These are phyloP conservation scores for Myotis daubentonii DNA, from an alignment of 2,797 vertebrate species.

Conservation along the genomic window DNA sequence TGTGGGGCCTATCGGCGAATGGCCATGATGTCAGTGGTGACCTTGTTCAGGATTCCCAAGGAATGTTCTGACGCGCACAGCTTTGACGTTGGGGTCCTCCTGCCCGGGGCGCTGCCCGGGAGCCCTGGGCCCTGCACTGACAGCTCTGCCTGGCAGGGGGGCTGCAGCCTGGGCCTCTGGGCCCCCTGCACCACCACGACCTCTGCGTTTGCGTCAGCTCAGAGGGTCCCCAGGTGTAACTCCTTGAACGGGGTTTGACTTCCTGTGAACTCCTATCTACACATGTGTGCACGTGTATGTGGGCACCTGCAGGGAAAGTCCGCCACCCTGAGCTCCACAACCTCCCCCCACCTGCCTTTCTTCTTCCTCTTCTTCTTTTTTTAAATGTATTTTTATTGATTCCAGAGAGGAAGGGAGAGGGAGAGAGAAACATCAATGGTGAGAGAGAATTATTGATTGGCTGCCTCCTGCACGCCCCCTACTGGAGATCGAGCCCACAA, in stretches of 20 bases:
- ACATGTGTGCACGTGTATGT: fast-evolving
- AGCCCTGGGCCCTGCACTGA: not conserved
- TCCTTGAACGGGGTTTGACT: not conserved
- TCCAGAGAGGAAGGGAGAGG: not conserved
- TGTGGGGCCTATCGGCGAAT: not conserved
- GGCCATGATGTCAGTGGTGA: conserved; percentile 10
- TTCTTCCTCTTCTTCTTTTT: not conserved
- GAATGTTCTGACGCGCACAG: not conserved
- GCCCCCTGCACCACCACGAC: not conserved
- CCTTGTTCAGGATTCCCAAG: conserved; percentile 62
- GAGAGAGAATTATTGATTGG: not conserved
- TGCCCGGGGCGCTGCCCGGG: not conserved
- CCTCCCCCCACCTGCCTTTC: not conserved
- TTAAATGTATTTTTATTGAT: too few relatives aligned
- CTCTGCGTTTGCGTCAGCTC: too few relatives aligned
- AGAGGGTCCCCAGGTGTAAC: not conserved
- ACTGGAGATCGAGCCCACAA: not conserved
- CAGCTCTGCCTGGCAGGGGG: not conserved
- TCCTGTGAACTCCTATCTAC: not conserved
- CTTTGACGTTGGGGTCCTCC: not conserved
- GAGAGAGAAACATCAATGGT: not conserved
- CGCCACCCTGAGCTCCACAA: not conserved
- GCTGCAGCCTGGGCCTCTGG: not conserved
- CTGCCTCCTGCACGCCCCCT: not conserved
- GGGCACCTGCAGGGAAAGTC: not conserved